Evolutionary conservation across 2,888 invertebrate genomes (phyloP), one percentile per base, ranked within the genome.

Genomic region (Phaedon cochleariae): DNA sequence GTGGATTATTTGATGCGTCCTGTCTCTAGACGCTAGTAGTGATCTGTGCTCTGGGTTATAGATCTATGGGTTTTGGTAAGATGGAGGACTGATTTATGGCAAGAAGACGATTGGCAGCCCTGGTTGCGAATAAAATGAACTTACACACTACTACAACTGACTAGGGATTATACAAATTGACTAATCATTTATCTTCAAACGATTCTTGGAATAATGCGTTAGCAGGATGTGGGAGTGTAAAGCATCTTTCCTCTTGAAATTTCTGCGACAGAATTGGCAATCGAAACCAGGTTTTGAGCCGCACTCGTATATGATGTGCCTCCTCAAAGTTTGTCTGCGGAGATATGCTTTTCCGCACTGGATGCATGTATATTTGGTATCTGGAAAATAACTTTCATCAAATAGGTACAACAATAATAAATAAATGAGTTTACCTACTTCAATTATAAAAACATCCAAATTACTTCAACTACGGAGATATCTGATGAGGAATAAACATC

Each of bases 311-410:
- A 61, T 53, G 21, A 70, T 51, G 59, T 74, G 74, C 18, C 68
- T 60, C 31, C 62, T 62, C 52, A 70, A 45, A 10, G 76, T 82
- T 83, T 81, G 63, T 37, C 71, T 21, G 80, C 80, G 55, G 79
- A 81, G 37, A 82, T 82, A 20, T 75, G 76, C 58, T 70, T 76
- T 63, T 79, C 85, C 53, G 86, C 87, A 7, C 79, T 83, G 79
- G 80, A 83, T 71, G 85, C 89, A 68, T 15, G 48, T 61, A 37
- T 67, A 61, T 21, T 65, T 60, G 22, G 49, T 51, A 62, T 61
- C 67, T 67, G 64, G 53, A 67, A 67, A 59, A 21, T 53, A n/a
- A 48, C n/a, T 3, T 4, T 41, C 41, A 15, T 41, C 12, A 12
- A 41, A n/a, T n/a, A n/a, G n/a, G n/a, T 41, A 41, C 41, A 41